A percentile compares a stretch with the other conserved stretches of the same genome.
These are phyloP conservation scores for Blastobasis lacticolella DNA, from an alignment of 2,888 invertebrate species.

Conservation along the genomic window DNA sequence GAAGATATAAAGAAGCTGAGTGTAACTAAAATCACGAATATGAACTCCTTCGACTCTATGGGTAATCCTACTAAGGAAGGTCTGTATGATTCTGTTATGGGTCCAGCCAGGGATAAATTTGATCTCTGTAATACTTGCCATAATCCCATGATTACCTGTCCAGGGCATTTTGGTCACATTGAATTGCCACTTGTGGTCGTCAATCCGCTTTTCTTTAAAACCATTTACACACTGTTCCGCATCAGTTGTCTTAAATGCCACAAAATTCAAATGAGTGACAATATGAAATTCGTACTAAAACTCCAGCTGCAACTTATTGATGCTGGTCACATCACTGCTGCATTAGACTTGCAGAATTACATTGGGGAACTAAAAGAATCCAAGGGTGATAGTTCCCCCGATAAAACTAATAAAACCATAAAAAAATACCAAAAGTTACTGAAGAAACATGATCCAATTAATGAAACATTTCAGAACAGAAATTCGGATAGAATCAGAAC, in stretches of 20 bases:
- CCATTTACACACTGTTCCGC: slow-evolving; percentile 79
- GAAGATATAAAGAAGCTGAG: slow-evolving; percentile 87
- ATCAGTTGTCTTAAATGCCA: slow-evolving; percentile 82
- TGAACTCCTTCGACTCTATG: slow-evolving; percentile 85
- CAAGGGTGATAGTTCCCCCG: slow-evolving; percentile 49
- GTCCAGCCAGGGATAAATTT: slow-evolving; percentile 75
- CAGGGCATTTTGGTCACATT: slow-evolving; percentile 97
- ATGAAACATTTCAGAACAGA: slow-evolving; percentile 54
- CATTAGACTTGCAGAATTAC: slow-evolving; percentile 77
- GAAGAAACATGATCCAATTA: slow-evolving; percentile 39
- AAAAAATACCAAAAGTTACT: slow-evolving; percentile 50
- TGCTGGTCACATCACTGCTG: slow-evolving; percentile 81
- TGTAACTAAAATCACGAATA: slow-evolving; percentile 86
- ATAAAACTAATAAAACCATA: slow-evolving; percentile 56
- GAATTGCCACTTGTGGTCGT: slow-evolving; percentile 90
- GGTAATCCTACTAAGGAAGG: slow-evolving; percentile 89
- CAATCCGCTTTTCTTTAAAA: slow-evolving; percentile 91
- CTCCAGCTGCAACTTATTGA: slow-evolving; percentile 83
- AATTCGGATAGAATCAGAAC: slow-evolving; percentile 65
- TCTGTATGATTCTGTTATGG: slow-evolving; percentile 91
- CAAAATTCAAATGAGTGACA: slow-evolving; percentile 75
- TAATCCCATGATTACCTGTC: slow-evolving; percentile 78
- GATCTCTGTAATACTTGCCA: slow-evolving; percentile 89
- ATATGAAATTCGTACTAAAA: slow-evolving; percentile 72
- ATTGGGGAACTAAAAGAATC: slow-evolving; percentile 44